phyloP scores from a whole-genome alignment of 2,797 vertebrate species.

The Buceros bicornis region DNA sequence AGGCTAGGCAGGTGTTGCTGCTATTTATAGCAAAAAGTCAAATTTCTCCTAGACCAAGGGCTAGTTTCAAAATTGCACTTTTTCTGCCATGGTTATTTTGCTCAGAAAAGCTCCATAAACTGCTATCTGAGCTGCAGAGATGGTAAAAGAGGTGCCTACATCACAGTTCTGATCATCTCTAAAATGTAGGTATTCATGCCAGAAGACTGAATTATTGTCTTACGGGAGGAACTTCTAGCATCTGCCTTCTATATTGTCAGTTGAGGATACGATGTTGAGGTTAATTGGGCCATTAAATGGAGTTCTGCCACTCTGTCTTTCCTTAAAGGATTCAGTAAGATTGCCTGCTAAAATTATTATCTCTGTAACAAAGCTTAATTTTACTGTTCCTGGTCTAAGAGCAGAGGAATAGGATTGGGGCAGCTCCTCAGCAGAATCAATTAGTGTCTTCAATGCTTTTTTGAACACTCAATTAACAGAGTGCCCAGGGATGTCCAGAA shows the following conservation, averaged over 20 bases:
- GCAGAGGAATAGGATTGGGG: background rate
- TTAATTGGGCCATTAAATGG: background rate
- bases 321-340: constrained; percentile 36
- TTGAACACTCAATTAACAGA: background rate
- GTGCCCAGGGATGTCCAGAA: background rate
- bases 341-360: constrained; percentile 36
- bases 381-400: background rate
- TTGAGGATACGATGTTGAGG: background rate
- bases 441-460: background rate
- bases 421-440: background rate
- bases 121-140: background rate
- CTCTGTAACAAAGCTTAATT: constrained; percentile 26
- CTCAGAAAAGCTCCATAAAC: background rate
- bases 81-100: background rate
- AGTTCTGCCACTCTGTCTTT: background rate
- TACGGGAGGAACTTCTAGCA: background rate
- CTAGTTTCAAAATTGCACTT: constrained; percentile 29
- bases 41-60: constrained; percentile 33
- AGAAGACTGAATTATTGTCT: background rate
- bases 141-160: background rate
- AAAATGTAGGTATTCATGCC: background rate
- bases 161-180: background rate
- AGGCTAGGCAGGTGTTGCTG: constrained; percentile 56
- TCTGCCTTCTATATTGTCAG: constrained; percentile 26
- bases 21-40: constrained; percentile 70